Base-by-base conservation (phyloP, 2,113 vertebrate genomes). In the Lepus americanus region DNA sequence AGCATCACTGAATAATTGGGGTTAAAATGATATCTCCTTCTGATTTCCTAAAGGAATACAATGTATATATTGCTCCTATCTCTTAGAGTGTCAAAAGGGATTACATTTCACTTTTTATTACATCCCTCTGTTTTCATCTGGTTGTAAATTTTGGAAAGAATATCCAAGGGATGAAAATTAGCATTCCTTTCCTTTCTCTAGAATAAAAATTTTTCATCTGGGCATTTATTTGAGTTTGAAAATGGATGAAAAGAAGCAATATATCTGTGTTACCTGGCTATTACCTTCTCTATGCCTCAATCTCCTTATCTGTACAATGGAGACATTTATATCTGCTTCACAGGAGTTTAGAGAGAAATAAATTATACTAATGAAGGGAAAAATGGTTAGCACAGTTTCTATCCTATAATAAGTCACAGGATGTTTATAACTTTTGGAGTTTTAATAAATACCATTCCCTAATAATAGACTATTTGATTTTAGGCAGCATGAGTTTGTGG, bases 21-120 rank as follows among this genome's bases (percentile, higher is more conserved):
- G 73, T 90, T 96, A 93, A 90, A 94, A 92, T 76, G 53, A 77
- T 95, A 83, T 89, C 78, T 69, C 27, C 84, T 96, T 93, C 82
- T 96, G 73, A 92, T 95, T 97, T 95, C 84, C 85, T 91, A 89
- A 83, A 90, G 87, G 59, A 95, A 94, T n/a, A 76, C 23, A 59
- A 36, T 85, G 12, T 89, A 66, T 80, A n/a, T 81, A 90, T 92
- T 85, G 79, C 33, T 94, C 77, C 69, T 89, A 74, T 73, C 27
- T 95, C 59, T 79, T 44, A 49, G 72, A 72, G 27, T 91, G 51
- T 84, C 39, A 59, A 63, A 82, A 25, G 84, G 36, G 64, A 92
- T 94, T 92, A 33, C 25, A 90, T 87, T 96, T 89, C 51, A 20
- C 69, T 89, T 94, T 91, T 82, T 55, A 72, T 94, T 80, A 91